Evolutionary conservation across 1,140 invertebrate species (phyloP), one percentile per base, ranked within the genome.

Genomic region (Cyclargus thomasi): DNA sequence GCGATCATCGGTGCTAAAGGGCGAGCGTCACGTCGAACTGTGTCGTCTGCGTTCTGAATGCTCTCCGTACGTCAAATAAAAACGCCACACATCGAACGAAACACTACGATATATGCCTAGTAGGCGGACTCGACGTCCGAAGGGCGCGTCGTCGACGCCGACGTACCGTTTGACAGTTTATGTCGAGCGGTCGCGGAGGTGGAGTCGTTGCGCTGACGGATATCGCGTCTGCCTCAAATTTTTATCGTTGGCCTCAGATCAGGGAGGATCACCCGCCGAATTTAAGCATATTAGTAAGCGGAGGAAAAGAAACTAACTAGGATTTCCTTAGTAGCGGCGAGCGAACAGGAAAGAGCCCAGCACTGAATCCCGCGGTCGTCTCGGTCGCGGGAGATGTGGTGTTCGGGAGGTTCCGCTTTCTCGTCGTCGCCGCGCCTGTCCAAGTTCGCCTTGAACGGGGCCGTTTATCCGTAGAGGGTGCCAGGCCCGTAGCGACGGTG

Each of bases 251-350:
- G 94, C 94, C 93, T 94, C 93, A 93, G 91, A 90, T 93, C 93
- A 93, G 92, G 91, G 89, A 91, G 92, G 94, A 94, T 80, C 92
- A 95, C 94, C 94, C 94, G 93, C 94, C 92, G 92, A 95, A 55
- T 55, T 55, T 55, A 55, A 55, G 53, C 95, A 96, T 96, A 96
- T 96, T 92, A 96, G 81, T 96, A 95, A 95, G 95, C 94, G 94
- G 94, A 96, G 95, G 95, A 96, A 96, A 96, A 96, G 94, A 96
- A 96, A 96, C 94, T 94, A 96, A 97, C 94, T 76, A 94, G 94
- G 94, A 96, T 96, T 96, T 92, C 94, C 94, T 91, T 90, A 96
- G 95, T 96, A 96, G 92, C 94, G 93, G 95, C 95, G 95, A 96
- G 94, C 93, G 95, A 96, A 96, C 90, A 92, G 94, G 94, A 92